Evolutionary conservation across 1,140 invertebrate species (phyloP).

Genomic region (Hormaphis cornu): DNA sequence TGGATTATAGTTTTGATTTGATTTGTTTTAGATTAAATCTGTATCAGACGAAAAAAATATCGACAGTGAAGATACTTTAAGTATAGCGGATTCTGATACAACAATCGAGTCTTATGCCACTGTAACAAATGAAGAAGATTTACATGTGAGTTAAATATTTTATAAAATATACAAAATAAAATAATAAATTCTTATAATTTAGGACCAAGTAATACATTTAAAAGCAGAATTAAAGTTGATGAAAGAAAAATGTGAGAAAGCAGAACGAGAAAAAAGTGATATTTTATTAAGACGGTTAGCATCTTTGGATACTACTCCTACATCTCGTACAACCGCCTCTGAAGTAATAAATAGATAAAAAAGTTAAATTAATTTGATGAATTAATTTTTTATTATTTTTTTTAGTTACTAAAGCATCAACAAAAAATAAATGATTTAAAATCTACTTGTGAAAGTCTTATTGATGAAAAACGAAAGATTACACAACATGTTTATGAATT

Average conservation of each 20-base stretch:
- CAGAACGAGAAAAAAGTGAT: constrained; percentile 80
- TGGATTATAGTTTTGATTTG: constrained; percentile 19
- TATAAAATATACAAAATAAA: neutral
- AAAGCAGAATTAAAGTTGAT: constrained; percentile 53
- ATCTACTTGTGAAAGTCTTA: constrained; percentile 63
- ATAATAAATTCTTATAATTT: constrained; percentile 7
- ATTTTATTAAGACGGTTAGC: constrained; percentile 64
- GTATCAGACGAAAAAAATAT: neutral
- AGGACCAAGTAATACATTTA: constrained; percentile 46
- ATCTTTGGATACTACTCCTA: constrained; percentile 62
- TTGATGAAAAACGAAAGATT: constrained; percentile 70
- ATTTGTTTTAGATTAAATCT: constrained; percentile 18
- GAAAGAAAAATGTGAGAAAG: constrained; percentile 55
- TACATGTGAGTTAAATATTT: neutral
- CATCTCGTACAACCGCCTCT: constrained; percentile 53
- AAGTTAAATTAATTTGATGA: neutral
- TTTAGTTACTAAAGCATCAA: constrained; percentile 55
- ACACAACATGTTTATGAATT: constrained; percentile 59
- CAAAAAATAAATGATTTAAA: constrained; percentile 75
- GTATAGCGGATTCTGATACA: constrained; percentile 24
- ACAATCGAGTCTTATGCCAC: constrained; percentile 41
- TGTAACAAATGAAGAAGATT: constrained; percentile 44
- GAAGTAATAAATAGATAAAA: constrained; percentile 43
- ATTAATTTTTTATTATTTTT: neutral
- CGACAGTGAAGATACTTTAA: neutral